Percentiles rank a stretch among this genome's conserved stretches.
phyloP scores from a whole-genome alignment of 2,797 vertebrate genomes.

The Cyprinella venusta region DNA sequence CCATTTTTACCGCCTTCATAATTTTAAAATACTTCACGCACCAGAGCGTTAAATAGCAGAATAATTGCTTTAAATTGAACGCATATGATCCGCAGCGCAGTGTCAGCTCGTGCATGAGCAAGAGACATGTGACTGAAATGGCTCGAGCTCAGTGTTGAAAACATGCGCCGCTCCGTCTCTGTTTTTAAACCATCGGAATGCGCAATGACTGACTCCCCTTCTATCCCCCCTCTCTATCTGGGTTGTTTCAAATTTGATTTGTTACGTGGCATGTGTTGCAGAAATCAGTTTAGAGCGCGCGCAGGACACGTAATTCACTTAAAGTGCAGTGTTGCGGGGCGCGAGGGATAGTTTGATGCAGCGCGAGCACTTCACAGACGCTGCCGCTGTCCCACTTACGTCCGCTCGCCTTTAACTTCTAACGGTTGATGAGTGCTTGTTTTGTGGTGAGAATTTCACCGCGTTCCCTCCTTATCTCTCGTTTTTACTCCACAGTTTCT shows the following conservation, averaged over 20 bases:
- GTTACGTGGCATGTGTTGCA: constrained; percentile 56
- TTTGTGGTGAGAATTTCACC: constrained; percentile 48
- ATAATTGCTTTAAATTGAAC: constrained; percentile 5
- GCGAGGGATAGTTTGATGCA: constrained; percentile 69
- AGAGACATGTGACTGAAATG: constrained; percentile 55
- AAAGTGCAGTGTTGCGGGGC: constrained; percentile 65
- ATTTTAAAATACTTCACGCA: not conserved
- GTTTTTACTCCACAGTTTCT: not conserved
- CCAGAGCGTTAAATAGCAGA: not conserved
- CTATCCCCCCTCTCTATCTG: constrained; percentile 3
- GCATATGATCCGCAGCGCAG: constrained; percentile 15
- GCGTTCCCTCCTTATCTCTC: not conserved
- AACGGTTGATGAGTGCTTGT: constrained; percentile 65
- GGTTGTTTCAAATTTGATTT: constrained; percentile 59
- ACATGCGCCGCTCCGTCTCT: constrained; percentile 52
- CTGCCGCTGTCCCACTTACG: constrained; percentile 73
- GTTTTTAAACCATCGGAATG: constrained; percentile 67
- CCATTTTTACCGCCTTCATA: not conserved
- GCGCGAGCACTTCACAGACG: constrained; percentile 44
- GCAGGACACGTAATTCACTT: constrained; percentile 73
- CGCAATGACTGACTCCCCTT: constrained; percentile 57
- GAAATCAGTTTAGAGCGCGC: constrained; percentile 62
- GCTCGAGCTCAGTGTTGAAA: constrained; percentile 46
- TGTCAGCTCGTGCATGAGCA: constrained; percentile 50
- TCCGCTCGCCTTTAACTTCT: constrained; percentile 69